These are phyloP conservation scores for Tetragnatha versicolor DNA, from an alignment of 1,140 invertebrate genomes.

Conservation along the genomic window DNA sequence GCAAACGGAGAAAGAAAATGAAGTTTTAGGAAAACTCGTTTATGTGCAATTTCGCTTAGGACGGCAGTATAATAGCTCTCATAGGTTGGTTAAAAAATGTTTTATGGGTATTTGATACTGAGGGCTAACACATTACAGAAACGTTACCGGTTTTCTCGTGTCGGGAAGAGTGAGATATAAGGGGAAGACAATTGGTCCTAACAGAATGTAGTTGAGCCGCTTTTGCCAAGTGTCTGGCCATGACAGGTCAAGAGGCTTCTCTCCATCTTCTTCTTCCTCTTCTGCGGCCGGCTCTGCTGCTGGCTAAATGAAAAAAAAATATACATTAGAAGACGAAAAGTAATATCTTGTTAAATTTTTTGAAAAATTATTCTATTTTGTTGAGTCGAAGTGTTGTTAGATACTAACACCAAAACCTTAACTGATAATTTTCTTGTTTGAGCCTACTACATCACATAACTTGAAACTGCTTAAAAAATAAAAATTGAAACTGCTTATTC, in stretches of 20 bases:
- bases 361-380: background rate
- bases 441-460: too few species aligned
- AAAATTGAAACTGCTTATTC: too few species aligned
- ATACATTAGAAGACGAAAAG: background rate
- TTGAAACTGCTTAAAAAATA: too few species aligned
- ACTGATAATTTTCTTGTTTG: too few species aligned
- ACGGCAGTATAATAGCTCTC: too few species aligned
- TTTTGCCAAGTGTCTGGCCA: conserved; percentile 79
- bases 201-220: conserved; percentile 86
- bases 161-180: conserved; percentile 95
- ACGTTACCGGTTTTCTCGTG: conserved; percentile 58
- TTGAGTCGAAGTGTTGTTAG: background rate
- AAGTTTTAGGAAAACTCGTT: too few species aligned
- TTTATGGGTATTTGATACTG: too few species aligned
- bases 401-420: too few species aligned
- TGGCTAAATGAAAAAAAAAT: background rate
- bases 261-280: conserved; percentile 64
- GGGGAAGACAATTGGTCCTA: conserved; percentile 93
- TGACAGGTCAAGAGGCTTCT: conserved; percentile 68
- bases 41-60: too few species aligned
- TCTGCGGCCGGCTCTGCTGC: background rate
- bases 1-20: too few species aligned
- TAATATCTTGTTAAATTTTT: background rate
- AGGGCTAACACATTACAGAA: background rate
- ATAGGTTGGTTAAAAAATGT: too few species aligned